Base-by-base conservation (phyloP, 2,888 invertebrate genomes). In the Lumbricus terrestris region DNA sequence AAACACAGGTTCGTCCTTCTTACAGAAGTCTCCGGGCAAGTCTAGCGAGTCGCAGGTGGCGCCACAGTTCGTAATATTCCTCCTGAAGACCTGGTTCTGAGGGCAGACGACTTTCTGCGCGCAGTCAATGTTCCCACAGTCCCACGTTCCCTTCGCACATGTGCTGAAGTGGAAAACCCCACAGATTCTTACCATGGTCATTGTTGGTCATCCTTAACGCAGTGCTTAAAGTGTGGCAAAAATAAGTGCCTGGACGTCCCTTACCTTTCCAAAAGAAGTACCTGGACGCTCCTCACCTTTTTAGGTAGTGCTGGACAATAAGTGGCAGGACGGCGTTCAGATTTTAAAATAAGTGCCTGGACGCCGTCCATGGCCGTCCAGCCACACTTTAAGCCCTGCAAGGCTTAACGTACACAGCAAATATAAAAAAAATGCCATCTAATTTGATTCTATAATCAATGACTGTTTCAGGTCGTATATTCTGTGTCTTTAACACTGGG, bases 21-120 rank as follows among this genome's bases (percentile, higher is more conserved):
- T 83, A 37, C 90, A 90, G 35, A 47, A 69, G 6, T 94, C 3
- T 37, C 92, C 94, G 0, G 89, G 89, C 29, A 82, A 47, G 88
- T 92, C 91, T 37, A 90, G 85, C 83, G 96, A 96, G 88, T 96
- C 96, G 94, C 98, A 98, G 0, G 96, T 96, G 5, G 96, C 96
- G 94, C 97, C 97, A 95, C 98, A 98, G 90, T 93, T 95, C 90
- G 96, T 96, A 93, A 90, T 91, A 82, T 91, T 90, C 29, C 91
- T 88, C 35, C 90, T 88, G 90, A 96, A 5, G 16, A 97, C 96
- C 83, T 97, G 95, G 0, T 97, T 97, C 0, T 96, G 93, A 0
- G 97, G 96, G 93, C 97, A 98, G 5, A 95, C 95, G 8, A 96
- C 96, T 35, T 89, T 89, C 42, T 91, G 91, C 35, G 90, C 90